Evolutionary conservation across 2,888 invertebrate genomes (phyloP), one percentile per base, ranked within the genome.

Genomic region (Catocala sponsa): DNA sequence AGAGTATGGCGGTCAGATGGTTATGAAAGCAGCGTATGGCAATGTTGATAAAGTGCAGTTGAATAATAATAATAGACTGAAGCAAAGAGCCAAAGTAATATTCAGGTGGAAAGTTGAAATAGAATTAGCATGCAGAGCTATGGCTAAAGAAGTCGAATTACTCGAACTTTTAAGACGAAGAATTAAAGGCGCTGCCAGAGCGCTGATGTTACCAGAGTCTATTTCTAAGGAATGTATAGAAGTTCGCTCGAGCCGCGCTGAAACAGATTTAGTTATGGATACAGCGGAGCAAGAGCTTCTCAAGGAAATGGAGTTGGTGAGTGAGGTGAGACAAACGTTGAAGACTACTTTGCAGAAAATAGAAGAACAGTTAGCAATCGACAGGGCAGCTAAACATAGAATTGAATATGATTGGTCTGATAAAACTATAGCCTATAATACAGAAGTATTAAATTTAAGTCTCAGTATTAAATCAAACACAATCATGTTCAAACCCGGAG

Each of bases 331-430:
- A 65, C 95, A 95, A 13, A 91, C 95, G 2, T 91, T 97, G 13
- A 94, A 94, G 33, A 94, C 95, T 64, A 96, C 96, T 0, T 86
- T 97, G 10, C 91, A 95, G 44, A 95, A 96, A 80, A 96, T 97
- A 32, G 96, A 97, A 70, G 93, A 95, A 42, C 97, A 98, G 86
- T 91, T 97, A 80, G 83, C 95, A 32, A 96, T 97, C 76, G 96
- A 98, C 81, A 97, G 97, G 79, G 96, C 97, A n/a, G 96, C 97
- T 0, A 98, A 98, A 83, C 96, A 97, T 72, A 95, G 97, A 49
- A 93, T 98, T 62, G 98, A 98, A 90, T 97, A 96, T 81, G 98
- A 98, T 84, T 98, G 98, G 98, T 98, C 98, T 79, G 98, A 98
- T 83, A 99, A 98, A 91, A 95, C 95, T 59, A 96, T 97, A 81